Conservation (phyloP, 1,140 invertebrate species). For the Cherax quadricarinatus region DNA sequence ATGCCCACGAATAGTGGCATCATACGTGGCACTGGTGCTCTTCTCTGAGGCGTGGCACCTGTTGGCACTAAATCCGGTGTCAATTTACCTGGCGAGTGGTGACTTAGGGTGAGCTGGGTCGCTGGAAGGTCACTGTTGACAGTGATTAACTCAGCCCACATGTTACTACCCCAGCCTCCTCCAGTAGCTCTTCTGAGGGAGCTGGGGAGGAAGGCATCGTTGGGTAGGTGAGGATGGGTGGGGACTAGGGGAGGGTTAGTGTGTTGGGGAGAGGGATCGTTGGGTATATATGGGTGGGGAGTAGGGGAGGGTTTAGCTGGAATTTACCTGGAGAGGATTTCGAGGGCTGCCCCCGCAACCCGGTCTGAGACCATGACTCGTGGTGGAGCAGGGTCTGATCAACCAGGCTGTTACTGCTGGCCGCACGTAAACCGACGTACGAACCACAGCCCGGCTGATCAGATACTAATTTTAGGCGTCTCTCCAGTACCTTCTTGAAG, state of each 20-base stretch:
- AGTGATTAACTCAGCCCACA: slow-evolving; percentile 54
- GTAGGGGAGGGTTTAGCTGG: too few species aligned
- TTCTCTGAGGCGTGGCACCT: neutral
- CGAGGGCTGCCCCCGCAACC: too few species aligned
- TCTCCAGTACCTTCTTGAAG: too few species aligned
- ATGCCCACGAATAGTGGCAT: neutral
- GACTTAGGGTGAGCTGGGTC: slow-evolving; percentile 17
- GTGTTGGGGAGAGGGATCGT: neutral
- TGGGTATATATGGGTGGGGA: neutral
- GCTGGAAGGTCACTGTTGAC: slow-evolving; percentile 49
- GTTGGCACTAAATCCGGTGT: slow-evolving; percentile 21
- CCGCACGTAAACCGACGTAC: too few species aligned
- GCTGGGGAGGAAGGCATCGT: neutral
- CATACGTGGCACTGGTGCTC: too few species aligned
- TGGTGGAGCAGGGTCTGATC: too few species aligned
- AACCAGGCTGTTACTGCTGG: too few species aligned
- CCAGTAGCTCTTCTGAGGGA: slow-evolving; percentile 32
- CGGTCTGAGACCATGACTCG: too few species aligned
- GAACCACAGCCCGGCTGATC: too few species aligned
- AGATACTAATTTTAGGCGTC: too few species aligned
- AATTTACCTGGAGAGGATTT: too few species aligned
- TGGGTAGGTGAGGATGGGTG: neutral
- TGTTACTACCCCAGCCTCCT: slow-evolving; percentile 50
- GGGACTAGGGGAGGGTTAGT: neutral
- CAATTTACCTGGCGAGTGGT: slow-evolving; percentile 50